Evolutionary conservation across 2,888 invertebrate genomes (phyloP).

Genomic region (Mythimna loreyi): DNA sequence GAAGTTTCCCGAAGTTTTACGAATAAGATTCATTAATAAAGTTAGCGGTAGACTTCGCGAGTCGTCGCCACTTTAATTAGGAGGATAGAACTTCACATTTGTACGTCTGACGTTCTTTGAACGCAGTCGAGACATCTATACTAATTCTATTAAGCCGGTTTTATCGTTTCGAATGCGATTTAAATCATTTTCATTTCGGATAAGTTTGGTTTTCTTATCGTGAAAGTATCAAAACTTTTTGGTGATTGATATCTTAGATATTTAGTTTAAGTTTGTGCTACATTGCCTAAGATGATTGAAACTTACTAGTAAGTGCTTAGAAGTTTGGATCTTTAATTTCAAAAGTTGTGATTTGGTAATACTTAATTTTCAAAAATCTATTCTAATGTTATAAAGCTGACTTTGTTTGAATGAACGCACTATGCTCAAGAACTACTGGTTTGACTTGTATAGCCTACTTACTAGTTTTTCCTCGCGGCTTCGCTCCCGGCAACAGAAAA

Average conservation of each 20-base stretch:
- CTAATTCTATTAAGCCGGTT: slow-evolving; percentile 46
- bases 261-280: neutral
- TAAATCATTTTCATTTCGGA: slow-evolving; percentile 50
- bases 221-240: slow-evolving; percentile 17
- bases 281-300: neutral
- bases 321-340: neutral
- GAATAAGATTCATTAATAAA: slow-evolving; percentile 71
- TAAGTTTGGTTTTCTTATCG: slow-evolving; percentile 35
- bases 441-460: too few species aligned
- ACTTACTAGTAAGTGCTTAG: neutral
- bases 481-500: too few species aligned
- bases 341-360: too few species aligned
- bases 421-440: too few species aligned
- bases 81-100: slow-evolving; percentile 51
- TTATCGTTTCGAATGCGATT: slow-evolving; percentile 37
- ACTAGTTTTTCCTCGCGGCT: too few species aligned
- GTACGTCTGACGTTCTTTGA: slow-evolving; percentile 39
- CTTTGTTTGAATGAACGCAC: too few species aligned
- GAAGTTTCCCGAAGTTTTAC: slow-evolving; percentile 52
- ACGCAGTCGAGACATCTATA: slow-evolving; percentile 27
- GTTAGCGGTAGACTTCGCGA: slow-evolving; percentile 51
- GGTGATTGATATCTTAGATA: slow-evolving; percentile 20
- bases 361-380: too few species aligned
- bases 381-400: too few species aligned
- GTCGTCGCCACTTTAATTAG: slow-evolving; percentile 59